These are phyloP conservation scores for Stigmatopora argus DNA, from an alignment of 2,113 vertebrate species.

Conservation along the genomic window DNA sequence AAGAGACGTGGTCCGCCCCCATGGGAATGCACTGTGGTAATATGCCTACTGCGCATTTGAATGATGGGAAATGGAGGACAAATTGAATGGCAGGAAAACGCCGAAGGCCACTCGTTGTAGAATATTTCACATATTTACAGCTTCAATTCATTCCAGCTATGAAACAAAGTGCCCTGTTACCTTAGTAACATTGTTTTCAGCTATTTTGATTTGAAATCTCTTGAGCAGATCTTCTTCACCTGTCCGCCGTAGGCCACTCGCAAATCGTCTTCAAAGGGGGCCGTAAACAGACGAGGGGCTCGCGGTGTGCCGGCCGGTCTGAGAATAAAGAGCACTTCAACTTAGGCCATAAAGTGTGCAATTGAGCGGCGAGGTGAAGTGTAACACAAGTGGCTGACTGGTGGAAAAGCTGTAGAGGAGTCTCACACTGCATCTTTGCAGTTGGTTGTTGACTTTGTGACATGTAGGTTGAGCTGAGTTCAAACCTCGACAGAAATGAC, in stretches of 20 bases:
- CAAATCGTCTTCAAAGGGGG: not conserved
- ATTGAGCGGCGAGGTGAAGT: conserved; percentile 34
- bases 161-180: too few species aligned
- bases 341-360: conserved; percentile 38
- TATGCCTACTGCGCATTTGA: not conserved
- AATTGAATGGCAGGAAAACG: conserved; percentile 23
- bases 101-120: not conserved
- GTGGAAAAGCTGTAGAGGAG: conserved; percentile 6
- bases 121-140: not conserved
- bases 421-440: not conserved
- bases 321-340: conserved; percentile 51
- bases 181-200: too few species aligned
- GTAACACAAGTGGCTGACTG: conserved; percentile 33
- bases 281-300: conserved; percentile 28
- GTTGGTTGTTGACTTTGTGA: not conserved
- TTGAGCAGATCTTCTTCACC: conserved; percentile 10
- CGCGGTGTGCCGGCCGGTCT: conserved; percentile 57
- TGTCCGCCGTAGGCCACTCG: conserved; percentile 9
- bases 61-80: conserved; percentile 7
- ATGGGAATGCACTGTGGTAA: conserved; percentile 39
- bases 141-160: not conserved
- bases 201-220: not conserved
- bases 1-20: conserved; percentile 28
- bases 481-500: not conserved
- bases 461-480: not conserved